phyloP scores from a whole-genome alignment of 2,888 invertebrate species.

The Beris morrisii region DNA sequence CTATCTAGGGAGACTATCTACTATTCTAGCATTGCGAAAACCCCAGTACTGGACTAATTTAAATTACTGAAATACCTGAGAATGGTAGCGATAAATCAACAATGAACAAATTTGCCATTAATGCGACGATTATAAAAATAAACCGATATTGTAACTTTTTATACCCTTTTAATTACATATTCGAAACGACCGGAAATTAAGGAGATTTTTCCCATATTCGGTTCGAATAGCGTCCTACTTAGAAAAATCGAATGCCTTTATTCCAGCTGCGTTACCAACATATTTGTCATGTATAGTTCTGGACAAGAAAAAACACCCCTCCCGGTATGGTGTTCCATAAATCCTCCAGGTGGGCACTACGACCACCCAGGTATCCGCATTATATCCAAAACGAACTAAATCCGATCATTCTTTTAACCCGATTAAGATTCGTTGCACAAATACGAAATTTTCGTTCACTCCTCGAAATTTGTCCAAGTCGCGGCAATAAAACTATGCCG shows the following conservation, averaged over 20 bases:
- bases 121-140: too few species aligned
- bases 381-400: conserved; percentile 13
- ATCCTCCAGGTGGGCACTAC: conserved; percentile 28
- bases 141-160: too few species aligned
- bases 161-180: too few species aligned
- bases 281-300: conserved; percentile 25
- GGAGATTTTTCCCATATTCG: conserved; percentile 5
- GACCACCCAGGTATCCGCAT: conserved; percentile 27
- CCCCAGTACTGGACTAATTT: too few species aligned
- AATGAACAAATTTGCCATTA: too few species aligned
- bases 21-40: too few species aligned
- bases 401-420: conserved; percentile 16
- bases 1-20: too few species aligned
- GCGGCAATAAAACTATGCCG: neutral
- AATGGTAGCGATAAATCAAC: too few species aligned
- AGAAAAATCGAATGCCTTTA: conserved; percentile 16
- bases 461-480: conserved; percentile 35
- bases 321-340: conserved; percentile 15
- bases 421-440: conserved; percentile 38
- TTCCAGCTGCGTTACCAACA: conserved; percentile 25
- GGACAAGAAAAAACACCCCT: too few species aligned
- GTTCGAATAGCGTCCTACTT: neutral
- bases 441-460: conserved; percentile 38
- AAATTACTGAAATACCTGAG: too few species aligned
- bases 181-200: conserved; percentile 12